Conservation (phyloP, 2,888 invertebrate genomes). For the Synergus laeviventris region DNA sequence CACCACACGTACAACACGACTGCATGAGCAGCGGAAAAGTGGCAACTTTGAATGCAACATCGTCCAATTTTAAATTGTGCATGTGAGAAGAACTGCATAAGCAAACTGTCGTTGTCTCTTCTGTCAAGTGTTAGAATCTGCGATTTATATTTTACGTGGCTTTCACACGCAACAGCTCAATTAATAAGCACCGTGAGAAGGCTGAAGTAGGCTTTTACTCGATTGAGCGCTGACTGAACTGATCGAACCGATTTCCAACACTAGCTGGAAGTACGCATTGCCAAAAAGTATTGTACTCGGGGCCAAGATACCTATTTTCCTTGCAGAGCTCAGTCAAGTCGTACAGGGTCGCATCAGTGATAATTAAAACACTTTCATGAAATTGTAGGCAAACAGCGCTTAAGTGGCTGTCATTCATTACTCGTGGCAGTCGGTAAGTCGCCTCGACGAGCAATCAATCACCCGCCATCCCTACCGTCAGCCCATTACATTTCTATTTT, state of each 20-base stretch:
- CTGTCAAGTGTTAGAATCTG: constrained; percentile 5
- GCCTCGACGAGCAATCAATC: constrained; percentile 76
- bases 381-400: constrained; percentile 75
- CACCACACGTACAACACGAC: no score
- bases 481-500: constrained; percentile 76
- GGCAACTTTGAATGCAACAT: no score
- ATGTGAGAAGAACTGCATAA: no score
- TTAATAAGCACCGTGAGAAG: neutral
- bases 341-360: neutral
- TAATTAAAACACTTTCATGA: constrained; percentile 53
- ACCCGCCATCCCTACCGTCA: constrained; percentile 63
- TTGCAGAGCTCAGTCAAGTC: neutral
- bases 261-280: neutral
- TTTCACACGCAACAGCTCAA: constrained; percentile 24
- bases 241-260: neutral
- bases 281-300: neutral
- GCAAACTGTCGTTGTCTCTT: no score
- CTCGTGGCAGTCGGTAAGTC: constrained; percentile 75
- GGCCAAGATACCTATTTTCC: constrained; percentile 17
- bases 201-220: neutral
- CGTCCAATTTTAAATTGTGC: no score
- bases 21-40: no score
- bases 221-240: constrained; percentile 8
- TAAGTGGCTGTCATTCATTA: constrained; percentile 77
- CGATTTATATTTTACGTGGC: constrained; percentile 15